A percentile compares a stretch with the other conserved stretches of the same genome.
phyloP scores from a whole-genome alignment of 2,113 vertebrate species.

The Girardinichthys multiradiatus region DNA sequence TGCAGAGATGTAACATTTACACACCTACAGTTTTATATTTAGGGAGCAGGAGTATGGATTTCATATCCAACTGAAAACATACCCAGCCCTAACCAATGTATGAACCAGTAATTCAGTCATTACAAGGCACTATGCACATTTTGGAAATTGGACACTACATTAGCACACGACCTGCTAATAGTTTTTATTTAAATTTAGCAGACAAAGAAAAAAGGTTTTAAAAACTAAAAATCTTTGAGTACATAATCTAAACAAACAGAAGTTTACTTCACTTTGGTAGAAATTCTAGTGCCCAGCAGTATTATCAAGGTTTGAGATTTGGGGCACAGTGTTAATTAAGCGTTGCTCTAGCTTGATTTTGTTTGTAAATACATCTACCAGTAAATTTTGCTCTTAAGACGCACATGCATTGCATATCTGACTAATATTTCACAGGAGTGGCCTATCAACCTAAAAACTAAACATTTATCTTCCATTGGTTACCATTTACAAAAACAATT shows the following conservation, averaged over 20 bases:
- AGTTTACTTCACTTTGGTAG: constrained; percentile 28
- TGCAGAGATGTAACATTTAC: background rate
- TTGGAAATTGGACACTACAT: background rate
- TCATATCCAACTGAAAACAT: constrained; percentile 59
- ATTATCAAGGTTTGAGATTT: background rate
- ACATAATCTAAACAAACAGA: constrained; percentile 20
- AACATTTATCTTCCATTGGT: constrained; percentile 2
- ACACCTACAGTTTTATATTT: background rate
- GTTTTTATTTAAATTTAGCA: background rate
- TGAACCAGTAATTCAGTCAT: constrained; percentile 28
- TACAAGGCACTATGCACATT: constrained; percentile 92
- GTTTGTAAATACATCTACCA: constrained; percentile 19
- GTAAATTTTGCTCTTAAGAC: constrained; percentile 19
- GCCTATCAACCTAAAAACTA: constrained; percentile 23
- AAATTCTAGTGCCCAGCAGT: background rate
- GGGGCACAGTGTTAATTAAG: constrained; percentile 35
- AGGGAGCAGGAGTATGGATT: background rate
- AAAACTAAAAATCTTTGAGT: constrained; percentile 8
- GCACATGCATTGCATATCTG: constrained; percentile 51
- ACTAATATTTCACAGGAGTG: constrained; percentile 15
- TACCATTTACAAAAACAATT: background rate
- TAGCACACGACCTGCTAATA: background rate
- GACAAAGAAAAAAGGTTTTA: background rate
- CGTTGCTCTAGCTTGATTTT: constrained; percentile 30
- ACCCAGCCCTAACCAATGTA: constrained; percentile 70